These are phyloP conservation scores for Chaetura pelagica DNA, from an alignment of 2,113 vertebrate genomes.

Conservation along the genomic window DNA sequence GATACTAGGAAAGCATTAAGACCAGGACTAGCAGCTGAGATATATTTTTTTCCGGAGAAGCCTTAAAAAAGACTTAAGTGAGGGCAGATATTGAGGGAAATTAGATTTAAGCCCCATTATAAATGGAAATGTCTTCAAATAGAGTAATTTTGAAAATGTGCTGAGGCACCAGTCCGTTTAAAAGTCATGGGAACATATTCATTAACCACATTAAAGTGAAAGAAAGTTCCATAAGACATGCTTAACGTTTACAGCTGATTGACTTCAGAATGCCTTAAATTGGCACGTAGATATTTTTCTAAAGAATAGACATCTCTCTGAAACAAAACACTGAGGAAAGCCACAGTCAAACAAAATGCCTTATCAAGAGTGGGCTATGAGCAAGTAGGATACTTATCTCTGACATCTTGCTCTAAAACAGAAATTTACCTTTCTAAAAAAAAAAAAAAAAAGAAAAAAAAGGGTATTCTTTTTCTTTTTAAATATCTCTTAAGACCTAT, in stretches of 20 bases:
- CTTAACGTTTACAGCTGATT: slow-evolving; percentile 24
- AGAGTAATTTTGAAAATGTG: slow-evolving; percentile 48
- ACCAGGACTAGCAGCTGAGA: slow-evolving; percentile 1
- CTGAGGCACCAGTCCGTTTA: slow-evolving; percentile 54
- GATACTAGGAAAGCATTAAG: slow-evolving; percentile 20
- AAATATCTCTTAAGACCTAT: background rate
- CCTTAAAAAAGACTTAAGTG: slow-evolving; percentile 47
- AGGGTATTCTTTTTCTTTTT: background rate
- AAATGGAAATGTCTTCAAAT: slow-evolving; percentile 51
- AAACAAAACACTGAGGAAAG: slow-evolving; percentile 7
- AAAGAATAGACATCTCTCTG: background rate
- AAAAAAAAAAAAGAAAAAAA: background rate
- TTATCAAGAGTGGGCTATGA: background rate
- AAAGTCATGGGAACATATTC: slow-evolving; percentile 47
- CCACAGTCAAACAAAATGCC: background rate
- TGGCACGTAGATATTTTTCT: background rate
- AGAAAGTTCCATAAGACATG: background rate
- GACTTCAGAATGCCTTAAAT: slow-evolving; percentile 39
- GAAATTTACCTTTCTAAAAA: background rate
- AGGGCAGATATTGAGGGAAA: slow-evolving; percentile 54
- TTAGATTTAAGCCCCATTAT: slow-evolving; percentile 64
- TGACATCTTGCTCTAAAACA: background rate
- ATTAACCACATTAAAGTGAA: slow-evolving; percentile 42
- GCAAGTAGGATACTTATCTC: background rate
- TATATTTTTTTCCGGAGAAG: background rate